These are phyloP conservation scores for Digitonthophagus gazella DNA, from an alignment of 2,888 invertebrate genomes.

Conservation along the genomic window DNA sequence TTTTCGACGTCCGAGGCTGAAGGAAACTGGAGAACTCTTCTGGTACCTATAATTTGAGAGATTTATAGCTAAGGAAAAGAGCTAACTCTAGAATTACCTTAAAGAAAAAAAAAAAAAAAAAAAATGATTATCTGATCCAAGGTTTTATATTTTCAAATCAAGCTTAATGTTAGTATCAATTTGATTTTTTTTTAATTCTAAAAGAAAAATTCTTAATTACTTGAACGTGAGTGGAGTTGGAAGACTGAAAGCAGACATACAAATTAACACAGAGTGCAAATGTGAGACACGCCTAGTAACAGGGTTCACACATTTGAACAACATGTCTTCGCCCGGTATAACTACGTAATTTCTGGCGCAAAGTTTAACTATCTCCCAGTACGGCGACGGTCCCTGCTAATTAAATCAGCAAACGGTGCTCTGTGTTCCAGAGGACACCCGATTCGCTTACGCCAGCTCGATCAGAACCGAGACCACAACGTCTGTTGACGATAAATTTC, in stretches of 20 bases:
- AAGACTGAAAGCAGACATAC: background rate
- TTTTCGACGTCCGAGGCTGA: constrained; percentile 5
- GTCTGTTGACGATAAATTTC: background rate
- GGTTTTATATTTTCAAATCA: too few species aligned
- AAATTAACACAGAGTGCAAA: background rate
- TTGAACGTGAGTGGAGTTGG: background rate
- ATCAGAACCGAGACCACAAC: background rate
- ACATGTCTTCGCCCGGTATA: background rate
- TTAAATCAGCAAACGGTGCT: constrained; percentile 15
- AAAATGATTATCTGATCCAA: background rate
- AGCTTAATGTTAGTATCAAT: too few species aligned
- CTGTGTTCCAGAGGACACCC: background rate
- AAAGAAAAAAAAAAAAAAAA: background rate
- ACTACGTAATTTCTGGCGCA: background rate
- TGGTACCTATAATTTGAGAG: background rate
- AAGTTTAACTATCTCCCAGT: constrained; percentile 5
- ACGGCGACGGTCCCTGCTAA: constrained; percentile 6
- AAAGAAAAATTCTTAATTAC: too few species aligned
- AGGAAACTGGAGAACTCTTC: constrained; percentile 8
- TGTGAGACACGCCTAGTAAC: background rate
- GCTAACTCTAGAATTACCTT: background rate
- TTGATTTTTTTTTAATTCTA: too few species aligned
- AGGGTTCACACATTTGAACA: background rate
- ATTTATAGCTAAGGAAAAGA: background rate
- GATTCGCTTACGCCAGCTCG: background rate